phyloP scores from a whole-genome alignment of 1,140 invertebrate genomes.

The Bradynema listronoti region DNA sequence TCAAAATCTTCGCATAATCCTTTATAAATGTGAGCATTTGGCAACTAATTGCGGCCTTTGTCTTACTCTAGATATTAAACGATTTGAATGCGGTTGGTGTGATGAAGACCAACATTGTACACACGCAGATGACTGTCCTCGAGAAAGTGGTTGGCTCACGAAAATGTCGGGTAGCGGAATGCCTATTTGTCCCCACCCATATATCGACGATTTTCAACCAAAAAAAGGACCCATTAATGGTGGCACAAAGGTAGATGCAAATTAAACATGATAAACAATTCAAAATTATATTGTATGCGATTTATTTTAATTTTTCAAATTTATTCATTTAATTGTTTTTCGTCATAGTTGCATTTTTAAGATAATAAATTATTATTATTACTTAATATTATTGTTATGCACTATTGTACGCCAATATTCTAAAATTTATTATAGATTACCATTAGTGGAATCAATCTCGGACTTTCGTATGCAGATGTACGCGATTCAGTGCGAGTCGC shows the following conservation, averaged over 20 bases:
- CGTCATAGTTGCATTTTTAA: too few relatives aligned
- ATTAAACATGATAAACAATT: too few relatives aligned
- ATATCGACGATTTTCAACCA: slow-evolving; percentile 69
- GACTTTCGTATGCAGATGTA: slow-evolving; percentile 79
- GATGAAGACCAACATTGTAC: slow-evolving; percentile 29
- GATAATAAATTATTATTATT: too few relatives aligned
- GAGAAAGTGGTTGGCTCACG: slow-evolving; percentile 16
- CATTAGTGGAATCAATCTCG: slow-evolving; percentile 90
- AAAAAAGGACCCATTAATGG: slow-evolving; percentile 88
- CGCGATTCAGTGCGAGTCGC: slow-evolving; percentile 82
- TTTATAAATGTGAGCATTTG: slow-evolving; percentile 54
- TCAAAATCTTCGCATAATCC: slow-evolving; percentile 26
- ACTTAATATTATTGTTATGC: too few relatives aligned
- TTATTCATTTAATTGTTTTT: too few relatives aligned
- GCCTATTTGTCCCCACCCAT: slow-evolving; percentile 47
- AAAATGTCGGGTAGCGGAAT: slow-evolving; percentile 25
- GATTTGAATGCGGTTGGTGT: slow-evolving; percentile 56
- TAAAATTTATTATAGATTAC: slow-evolving; percentile 78
- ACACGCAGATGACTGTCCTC: slow-evolving; percentile 18
- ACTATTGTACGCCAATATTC: too few relatives aligned
- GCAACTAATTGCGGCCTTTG: slow-evolving; percentile 51
- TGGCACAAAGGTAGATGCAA: slow-evolving; percentile 67
- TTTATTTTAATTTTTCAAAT: too few relatives aligned
- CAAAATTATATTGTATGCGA: too few relatives aligned
- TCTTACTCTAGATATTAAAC: slow-evolving; percentile 40